Evolutionary conservation across 2,113 vertebrate species (phyloP).

Genomic region (Cyanistes caeruleus): DNA sequence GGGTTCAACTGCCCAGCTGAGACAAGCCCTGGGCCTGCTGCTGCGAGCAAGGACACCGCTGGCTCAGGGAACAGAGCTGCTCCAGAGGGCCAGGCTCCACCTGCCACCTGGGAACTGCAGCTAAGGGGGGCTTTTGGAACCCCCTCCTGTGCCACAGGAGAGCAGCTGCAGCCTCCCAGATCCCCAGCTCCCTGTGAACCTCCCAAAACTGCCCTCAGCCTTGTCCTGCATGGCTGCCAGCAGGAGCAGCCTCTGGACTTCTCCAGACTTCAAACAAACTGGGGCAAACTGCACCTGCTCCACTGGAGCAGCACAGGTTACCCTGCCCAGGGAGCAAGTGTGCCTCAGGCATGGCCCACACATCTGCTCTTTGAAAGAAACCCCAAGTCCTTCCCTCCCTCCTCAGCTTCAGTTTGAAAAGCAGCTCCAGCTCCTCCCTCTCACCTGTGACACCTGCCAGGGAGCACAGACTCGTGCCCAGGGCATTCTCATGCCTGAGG

Average conservation of each 20-base stretch:
- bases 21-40: not conserved
- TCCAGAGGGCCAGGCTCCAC: not conserved
- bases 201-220: fast-evolving
- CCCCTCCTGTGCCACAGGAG: not conserved
- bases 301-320: not conserved
- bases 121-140: not conserved
- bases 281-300: not conserved
- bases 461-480: not conserved
- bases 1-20: not conserved
- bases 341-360: not conserved
- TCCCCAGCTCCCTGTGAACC: not conserved
- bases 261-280: not conserved
- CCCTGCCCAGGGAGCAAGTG: not conserved
- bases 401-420: not conserved
- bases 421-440: not conserved
- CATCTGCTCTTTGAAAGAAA: not conserved
- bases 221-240: not conserved
- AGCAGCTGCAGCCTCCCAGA: not conserved
- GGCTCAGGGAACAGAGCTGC: not conserved
- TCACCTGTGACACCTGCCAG: fast-evolving
- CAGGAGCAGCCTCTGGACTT: not conserved
- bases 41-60: fast-evolving
- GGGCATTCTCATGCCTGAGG: fast-evolving
- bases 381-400: not conserved
- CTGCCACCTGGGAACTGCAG: fast-evolving